phyloP scores from a whole-genome alignment of 2,113 vertebrate species.

The Ciconia stormi region DNA sequence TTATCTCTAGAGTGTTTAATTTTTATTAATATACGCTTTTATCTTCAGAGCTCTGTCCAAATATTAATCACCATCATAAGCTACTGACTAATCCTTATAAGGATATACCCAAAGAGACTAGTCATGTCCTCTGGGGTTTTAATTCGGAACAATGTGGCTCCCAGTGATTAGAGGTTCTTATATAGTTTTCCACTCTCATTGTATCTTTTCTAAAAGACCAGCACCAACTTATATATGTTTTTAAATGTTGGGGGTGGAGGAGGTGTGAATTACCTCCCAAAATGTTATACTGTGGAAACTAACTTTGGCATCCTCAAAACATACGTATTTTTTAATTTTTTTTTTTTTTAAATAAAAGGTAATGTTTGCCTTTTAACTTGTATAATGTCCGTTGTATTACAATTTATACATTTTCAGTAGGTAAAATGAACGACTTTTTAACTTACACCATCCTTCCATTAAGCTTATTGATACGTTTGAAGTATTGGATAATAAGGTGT shows the following conservation, averaged over 20 bases:
- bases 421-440: neutral
- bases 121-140: neutral
- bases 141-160: neutral
- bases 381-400: neutral
- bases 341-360: neutral
- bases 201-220: neutral
- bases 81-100: neutral
- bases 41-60: neutral
- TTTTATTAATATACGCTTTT: neutral
- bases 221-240: neutral
- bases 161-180: neutral
- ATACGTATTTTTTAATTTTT: neutral
- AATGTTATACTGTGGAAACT: neutral
- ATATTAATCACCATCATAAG: neutral
- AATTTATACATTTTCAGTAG: neutral
- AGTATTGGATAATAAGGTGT: neutral
- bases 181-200: neutral
- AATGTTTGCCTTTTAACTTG: neutral
- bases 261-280: neutral
- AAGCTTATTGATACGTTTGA: neutral
- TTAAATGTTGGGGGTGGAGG: neutral
- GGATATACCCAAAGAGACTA: neutral
- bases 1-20: neutral
- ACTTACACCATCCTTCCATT: neutral
- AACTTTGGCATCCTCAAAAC: neutral